These are phyloP conservation scores for Megalops cyprinoides DNA, from an alignment of 2,797 vertebrate species.

Conservation along the genomic window DNA sequence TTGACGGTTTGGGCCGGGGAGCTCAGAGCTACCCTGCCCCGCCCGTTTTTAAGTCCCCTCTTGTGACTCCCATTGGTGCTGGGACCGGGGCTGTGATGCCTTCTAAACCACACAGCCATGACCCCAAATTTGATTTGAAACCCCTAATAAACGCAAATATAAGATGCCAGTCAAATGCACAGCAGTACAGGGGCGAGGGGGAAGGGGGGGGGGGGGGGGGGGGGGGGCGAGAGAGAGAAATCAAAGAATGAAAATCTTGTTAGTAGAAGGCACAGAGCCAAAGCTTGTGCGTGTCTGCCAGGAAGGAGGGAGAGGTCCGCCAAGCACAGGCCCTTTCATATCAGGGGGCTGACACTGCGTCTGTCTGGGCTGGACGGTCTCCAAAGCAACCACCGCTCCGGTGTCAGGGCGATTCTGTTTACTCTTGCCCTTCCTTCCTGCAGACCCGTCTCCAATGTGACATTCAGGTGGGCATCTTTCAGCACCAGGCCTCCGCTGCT, in stretches of 20 bases:
- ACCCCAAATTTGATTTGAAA: slow-evolving; percentile 14
- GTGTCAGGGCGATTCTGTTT: background rate
- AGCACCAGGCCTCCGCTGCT: background rate
- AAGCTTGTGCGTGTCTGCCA: slow-evolving; percentile 30
- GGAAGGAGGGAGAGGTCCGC: background rate
- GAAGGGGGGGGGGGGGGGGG: background rate
- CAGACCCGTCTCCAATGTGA: background rate
- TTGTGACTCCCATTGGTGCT: background rate
- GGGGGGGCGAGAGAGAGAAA: slow-evolving; percentile 29
- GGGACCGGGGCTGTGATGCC: background rate
- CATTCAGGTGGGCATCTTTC: background rate
- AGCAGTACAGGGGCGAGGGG: background rate
- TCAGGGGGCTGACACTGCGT: slow-evolving; percentile 13
- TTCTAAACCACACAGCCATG: background rate
- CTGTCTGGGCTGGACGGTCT: slow-evolving; percentile 17
- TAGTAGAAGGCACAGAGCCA: slow-evolving; percentile 33
- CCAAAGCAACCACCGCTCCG: background rate
- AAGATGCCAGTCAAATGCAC: too few relatives aligned
- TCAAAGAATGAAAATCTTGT: slow-evolving; percentile 37
- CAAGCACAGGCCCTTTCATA: slow-evolving; percentile 37
- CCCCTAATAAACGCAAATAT: background rate
- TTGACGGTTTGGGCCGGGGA: background rate
- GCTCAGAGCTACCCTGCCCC: background rate
- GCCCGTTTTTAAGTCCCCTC: background rate
- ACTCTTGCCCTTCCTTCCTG: too few relatives aligned